Conservation (phyloP, 2,113 vertebrate genomes). For the Tonatia bakeri region DNA sequence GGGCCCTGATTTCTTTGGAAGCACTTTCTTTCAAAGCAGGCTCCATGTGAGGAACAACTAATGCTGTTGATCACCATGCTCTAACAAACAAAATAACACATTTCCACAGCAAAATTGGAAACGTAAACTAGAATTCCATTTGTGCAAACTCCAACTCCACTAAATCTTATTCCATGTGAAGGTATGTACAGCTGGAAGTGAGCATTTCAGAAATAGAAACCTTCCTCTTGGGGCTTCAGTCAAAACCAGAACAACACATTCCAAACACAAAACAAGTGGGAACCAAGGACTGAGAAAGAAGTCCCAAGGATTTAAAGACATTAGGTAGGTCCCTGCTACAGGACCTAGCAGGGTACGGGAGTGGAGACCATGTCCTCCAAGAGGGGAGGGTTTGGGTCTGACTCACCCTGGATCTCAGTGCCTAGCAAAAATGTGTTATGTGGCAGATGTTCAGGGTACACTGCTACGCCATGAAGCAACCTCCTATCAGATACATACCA, state of each 20-base stretch:
- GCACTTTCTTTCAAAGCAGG: background rate
- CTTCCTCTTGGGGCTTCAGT: conserved; percentile 60
- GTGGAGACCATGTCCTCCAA: background rate
- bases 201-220: conserved; percentile 72
- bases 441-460: background rate
- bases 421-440: background rate
- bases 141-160: conserved; percentile 46
- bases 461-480: background rate
- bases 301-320: background rate
- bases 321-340: conserved; percentile 9
- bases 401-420: background rate
- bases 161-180: conserved; percentile 56
- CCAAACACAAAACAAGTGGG: conserved; percentile 58
- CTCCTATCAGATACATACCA: background rate
- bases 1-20: background rate
- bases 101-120: conserved; percentile 30
- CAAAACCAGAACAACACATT: conserved; percentile 67
- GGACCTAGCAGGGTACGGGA: background rate
- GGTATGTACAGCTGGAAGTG: conserved; percentile 65
- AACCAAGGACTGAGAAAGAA: conserved; percentile 35
- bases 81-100: conserved; percentile 24
- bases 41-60: background rate
- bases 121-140: conserved; percentile 53
- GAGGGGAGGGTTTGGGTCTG: background rate
- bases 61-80: background rate